A percentile compares a stretch with the other conserved stretches of the same genome.
phyloP scores from a whole-genome alignment of 2,113 vertebrate species.

The Laticauda colubrina region DNA sequence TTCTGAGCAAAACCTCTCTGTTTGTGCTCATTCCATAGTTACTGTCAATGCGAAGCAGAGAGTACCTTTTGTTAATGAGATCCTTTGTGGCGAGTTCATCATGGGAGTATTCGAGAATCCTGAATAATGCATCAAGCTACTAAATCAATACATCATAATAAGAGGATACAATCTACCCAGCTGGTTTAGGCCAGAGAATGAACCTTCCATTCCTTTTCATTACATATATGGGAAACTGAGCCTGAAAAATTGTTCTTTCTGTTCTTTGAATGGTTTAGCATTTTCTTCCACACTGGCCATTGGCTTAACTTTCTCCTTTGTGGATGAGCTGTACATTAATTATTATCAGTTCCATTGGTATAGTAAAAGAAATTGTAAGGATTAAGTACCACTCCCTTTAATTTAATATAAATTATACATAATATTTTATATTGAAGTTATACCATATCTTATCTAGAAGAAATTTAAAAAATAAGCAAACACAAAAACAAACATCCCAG shows the following conservation, averaged over 20 bases:
- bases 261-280: not conserved
- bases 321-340: not conserved
- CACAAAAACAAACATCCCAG: not conserved
- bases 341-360: not conserved
- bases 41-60: not conserved
- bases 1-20: not conserved
- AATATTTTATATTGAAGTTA: not conserved
- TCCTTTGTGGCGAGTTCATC: not conserved
- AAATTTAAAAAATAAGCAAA: not conserved
- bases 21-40: accelerated
- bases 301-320: slow-evolving; percentile 1
- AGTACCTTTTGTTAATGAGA: accelerated
- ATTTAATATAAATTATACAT: not conserved
- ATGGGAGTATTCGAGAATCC: not conserved
- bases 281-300: not conserved
- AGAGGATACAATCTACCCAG: not conserved
- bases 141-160: accelerated
- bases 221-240: accelerated
- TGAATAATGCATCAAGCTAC: accelerated
- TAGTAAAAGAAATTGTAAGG: not conserved
- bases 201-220: accelerated
- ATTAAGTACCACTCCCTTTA: not conserved
- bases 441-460: not conserved
- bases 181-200: accelerated
- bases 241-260: not conserved